Conservation (phyloP, 2,797 vertebrate species). For the Carduelis carduelis region DNA sequence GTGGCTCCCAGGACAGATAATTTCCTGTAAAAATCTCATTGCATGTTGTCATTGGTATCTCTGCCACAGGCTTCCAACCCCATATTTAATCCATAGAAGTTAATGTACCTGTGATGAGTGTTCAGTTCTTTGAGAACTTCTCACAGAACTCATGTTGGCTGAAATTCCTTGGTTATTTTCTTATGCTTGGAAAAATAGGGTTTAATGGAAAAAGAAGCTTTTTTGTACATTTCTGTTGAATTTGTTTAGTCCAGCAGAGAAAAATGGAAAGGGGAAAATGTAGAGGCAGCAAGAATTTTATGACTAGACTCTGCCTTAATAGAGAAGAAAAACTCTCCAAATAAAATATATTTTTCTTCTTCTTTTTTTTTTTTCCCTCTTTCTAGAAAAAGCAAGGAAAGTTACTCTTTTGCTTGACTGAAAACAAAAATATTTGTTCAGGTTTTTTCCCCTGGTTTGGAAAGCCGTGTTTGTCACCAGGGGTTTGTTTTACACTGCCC, state of each 20-base stretch:
- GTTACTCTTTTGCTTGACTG: neutral
- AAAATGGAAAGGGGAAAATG: neutral
- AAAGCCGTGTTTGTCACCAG: neutral
- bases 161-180: neutral
- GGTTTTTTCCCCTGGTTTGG: neutral
- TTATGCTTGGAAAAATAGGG: neutral
- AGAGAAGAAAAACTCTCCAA: neutral
- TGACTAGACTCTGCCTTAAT: neutral
- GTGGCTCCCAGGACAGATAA: neutral
- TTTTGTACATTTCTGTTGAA: neutral
- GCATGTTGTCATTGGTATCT: neutral
- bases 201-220: neutral
- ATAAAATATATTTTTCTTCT: neutral
- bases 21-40: neutral
- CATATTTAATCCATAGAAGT: neutral
- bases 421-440: slow-evolving; percentile 33
- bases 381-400: neutral
- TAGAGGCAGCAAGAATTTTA: neutral
- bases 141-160: neutral
- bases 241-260: neutral
- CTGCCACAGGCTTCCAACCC: neutral
- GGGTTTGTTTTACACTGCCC: neutral
- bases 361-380: rapidly evolving
- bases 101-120: neutral
- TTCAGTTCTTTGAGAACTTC: neutral